Evolutionary conservation across 2,797 vertebrate species (phyloP), one percentile per base, ranked within the genome.

Genomic region (Allobates femoralis): DNA sequence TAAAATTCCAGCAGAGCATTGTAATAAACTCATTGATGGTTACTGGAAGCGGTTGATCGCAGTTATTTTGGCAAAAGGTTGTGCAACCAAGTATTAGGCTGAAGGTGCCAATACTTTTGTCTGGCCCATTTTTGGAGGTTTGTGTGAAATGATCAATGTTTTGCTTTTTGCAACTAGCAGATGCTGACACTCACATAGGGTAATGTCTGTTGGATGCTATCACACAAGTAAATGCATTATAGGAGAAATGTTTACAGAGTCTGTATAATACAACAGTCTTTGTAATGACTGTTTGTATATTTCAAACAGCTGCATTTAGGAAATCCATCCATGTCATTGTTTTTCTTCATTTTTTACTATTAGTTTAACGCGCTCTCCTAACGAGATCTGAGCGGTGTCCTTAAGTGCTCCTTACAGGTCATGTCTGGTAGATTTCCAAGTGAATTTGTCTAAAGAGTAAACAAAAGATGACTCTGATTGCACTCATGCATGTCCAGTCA

Each of bases 371-470:
- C 30, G 41, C 10, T 14, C 32, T 32, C 50, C 26, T 76, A 55
- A 12, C 75, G 11, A 34, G 23, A 30, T 58, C 32, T 78, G 18
- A 26, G n/a, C 77, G 18, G 23, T 79, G 77, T 79, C 66, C 51
- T 69, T 73, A 56, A 82, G 26, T 73, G 80, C 50, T 56, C 66
- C 23, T 58, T n/a, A 26, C 51, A 74, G 69, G 32, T 26, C 67
- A 46, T 19, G 53, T 46, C 55, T 62, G 55, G 69, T 74, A 74
- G 30, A 41, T 60, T 74, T 83, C 81, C 67, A 83, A 60, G 53
- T 30, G 10, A 75, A 74, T 83, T 75, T 46, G 0, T 37, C 15
- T 51, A 83, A 58, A 56, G 55, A 58, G 53, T 82, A 74, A 83
- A 58, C 66, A 83, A 21, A 71, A 19, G 4, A 74, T 83, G 19